Percentiles rank a stretch among this genome's conserved stretches.
These are phyloP conservation scores for Trinectes maculatus DNA, from an alignment of 2,113 vertebrate genomes.

Conservation along the genomic window DNA sequence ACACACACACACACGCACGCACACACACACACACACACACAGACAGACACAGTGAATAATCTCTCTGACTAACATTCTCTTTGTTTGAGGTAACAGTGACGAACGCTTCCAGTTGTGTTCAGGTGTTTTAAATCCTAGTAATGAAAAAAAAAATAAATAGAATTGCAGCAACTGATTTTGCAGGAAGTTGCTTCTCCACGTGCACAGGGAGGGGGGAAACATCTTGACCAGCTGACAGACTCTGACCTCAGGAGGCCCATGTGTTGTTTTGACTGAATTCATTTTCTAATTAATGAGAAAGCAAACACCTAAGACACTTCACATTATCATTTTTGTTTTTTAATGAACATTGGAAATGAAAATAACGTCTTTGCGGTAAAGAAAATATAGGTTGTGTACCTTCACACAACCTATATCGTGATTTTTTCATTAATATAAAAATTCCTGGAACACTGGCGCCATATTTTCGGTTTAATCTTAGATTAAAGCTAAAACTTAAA, in stretches of 20 bases:
- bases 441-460: background rate
- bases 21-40: conserved; percentile 10
- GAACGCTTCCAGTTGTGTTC: conserved; percentile 54
- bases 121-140: conserved; percentile 45
- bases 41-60: conserved; percentile 47
- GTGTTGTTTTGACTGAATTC: conserved; percentile 59
- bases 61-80: conserved; percentile 46
- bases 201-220: background rate
- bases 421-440: background rate
- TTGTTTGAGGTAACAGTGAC: conserved; percentile 49
- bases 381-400: too few species aligned
- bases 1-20: conserved; percentile 47
- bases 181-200: background rate
- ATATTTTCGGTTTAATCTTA: too few species aligned
- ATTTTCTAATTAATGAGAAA: conserved; percentile 63
- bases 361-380: too few species aligned
- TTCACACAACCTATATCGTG: too few species aligned
- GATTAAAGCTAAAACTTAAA: background rate
- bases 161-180: conserved; percentile 34
- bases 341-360: conserved; percentile 1
- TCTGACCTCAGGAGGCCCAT: conserved; percentile 54
- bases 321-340: conserved; percentile 30
- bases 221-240: conserved; percentile 27
- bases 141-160: conserved; percentile 36
- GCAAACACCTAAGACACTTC: conserved; percentile 38